Base-by-base conservation (phyloP, 2,888 invertebrate species). In the Ernsta delagoae region DNA sequence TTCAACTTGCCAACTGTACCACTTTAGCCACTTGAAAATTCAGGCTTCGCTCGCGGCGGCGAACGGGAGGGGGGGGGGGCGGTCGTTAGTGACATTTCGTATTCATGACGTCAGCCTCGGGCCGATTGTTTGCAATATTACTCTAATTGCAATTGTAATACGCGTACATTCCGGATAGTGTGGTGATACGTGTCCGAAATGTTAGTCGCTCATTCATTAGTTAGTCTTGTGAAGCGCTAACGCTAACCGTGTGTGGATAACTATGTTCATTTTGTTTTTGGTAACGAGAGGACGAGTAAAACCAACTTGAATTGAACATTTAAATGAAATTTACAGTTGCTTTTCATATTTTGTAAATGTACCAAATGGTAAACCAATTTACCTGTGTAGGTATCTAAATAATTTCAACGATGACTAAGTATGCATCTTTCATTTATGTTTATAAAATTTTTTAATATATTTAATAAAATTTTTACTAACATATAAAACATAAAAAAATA, bases 91-190 rank as follows among this genome's bases (percentile, higher is more conserved):
- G 91, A 89, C 88, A 92, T 92, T 92, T 90, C 87, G 92, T 92
- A 93, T 93, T 92, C 93, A 92, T 92, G 90, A 89, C 92, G 90
- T 88, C 88, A 87, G 86, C 86, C 89, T 74, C 85, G 81, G 87
- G 89, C 88, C 92, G 90, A 92, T 93, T 92, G 92, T 93, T 93
- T 93, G 93, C 92, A 90, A 92, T 92, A 92, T 92, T 91, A 92
- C 88, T 90, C 90, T 92, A 93, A 93, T 92, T 93, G 92, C 86
- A 86, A 92, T 91, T 91, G 92, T 90, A 91, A 92, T 90, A 90
- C 86, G 86, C 85, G 89, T 85, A 87, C 85, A 89, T 86, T 86
- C 83, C 76, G 80, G 78, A 81, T 83, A 77, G 77, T 78, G 57
- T 57, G 56, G 72, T 71, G 73, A 73, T 83, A 87, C 85, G 85